Percentiles rank a stretch among this genome's conserved stretches.
Conservation (phyloP, 1,140 invertebrate genomes). For the Littorina saxatilis region DNA sequence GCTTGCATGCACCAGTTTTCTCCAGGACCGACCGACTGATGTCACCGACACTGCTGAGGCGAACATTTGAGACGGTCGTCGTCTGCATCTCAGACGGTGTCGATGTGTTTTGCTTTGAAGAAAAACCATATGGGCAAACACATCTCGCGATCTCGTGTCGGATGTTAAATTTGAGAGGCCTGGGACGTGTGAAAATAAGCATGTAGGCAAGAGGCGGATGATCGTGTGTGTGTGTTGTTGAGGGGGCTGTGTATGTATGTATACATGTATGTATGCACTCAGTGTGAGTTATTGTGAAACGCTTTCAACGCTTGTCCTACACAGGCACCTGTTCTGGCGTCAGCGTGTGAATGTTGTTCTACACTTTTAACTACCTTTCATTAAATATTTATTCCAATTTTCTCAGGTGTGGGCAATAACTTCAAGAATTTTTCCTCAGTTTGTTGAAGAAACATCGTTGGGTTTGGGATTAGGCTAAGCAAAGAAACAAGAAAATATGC, state of each 20-base stretch:
- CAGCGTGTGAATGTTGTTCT: neutral
- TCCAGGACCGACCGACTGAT: neutral
- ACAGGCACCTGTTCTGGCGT: neutral
- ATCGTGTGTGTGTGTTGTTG: neutral
- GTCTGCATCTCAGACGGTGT: constrained; percentile 16
- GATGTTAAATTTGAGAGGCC: constrained; percentile 22
- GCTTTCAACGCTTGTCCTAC: too few relatives aligned
- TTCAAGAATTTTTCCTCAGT: too few relatives aligned
- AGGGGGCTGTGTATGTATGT: neutral
- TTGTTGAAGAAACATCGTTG: too few relatives aligned
- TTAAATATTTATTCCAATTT: constrained; percentile 16
- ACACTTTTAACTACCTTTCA: neutral
- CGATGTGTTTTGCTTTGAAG: constrained; percentile 1
- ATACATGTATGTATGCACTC: neutral
- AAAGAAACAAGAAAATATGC: too few relatives aligned
- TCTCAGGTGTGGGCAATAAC: neutral
- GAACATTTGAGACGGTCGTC: constrained; percentile 25
- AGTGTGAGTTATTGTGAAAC: neutral
- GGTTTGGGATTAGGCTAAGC: too few relatives aligned
- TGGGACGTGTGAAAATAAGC: constrained; percentile 6
- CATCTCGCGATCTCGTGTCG: neutral
- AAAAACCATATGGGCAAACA: constrained; percentile 37
- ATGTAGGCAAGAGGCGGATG: neutral
- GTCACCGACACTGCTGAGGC: neutral
- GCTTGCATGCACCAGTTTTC: constrained; percentile 7